Evolutionary conservation across 2,113 vertebrate species (phyloP).

Genomic region (Tychaedon coryphoeus): DNA sequence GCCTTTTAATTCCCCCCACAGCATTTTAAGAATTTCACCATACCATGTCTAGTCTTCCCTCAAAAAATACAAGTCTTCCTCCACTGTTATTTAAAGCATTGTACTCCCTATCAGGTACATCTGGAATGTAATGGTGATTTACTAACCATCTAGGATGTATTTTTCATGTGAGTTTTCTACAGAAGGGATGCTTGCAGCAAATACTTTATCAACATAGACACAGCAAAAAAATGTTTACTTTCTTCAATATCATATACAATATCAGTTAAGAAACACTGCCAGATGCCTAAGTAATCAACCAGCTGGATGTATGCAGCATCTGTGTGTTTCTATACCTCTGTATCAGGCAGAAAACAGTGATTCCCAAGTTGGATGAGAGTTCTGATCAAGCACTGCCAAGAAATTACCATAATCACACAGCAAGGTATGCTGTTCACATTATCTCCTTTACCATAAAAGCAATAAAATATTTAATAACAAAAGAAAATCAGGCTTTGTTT

Average conservation of each 20-base stretch:
- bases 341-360: background rate
- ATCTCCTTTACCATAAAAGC: background rate
- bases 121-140: background rate
- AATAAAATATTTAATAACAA: background rate
- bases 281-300: background rate
- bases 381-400: background rate
- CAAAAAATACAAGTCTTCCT: background rate
- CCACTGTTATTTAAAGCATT: background rate
- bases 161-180: background rate
- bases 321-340: background rate
- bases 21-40: background rate
- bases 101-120: background rate
- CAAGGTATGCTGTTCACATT: background rate
- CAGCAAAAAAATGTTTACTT: background rate
- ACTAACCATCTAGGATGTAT: background rate
- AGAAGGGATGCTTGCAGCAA: background rate
- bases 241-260: background rate
- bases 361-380: background rate
- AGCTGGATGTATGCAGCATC: background rate
- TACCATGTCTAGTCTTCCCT: background rate
- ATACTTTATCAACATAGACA: background rate
- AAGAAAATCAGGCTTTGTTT: background rate
- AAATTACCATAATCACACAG: background rate
- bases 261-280: background rate
- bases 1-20: background rate